Conservation (phyloP, 2,888 invertebrate species). For the Andrena minutula region DNA sequence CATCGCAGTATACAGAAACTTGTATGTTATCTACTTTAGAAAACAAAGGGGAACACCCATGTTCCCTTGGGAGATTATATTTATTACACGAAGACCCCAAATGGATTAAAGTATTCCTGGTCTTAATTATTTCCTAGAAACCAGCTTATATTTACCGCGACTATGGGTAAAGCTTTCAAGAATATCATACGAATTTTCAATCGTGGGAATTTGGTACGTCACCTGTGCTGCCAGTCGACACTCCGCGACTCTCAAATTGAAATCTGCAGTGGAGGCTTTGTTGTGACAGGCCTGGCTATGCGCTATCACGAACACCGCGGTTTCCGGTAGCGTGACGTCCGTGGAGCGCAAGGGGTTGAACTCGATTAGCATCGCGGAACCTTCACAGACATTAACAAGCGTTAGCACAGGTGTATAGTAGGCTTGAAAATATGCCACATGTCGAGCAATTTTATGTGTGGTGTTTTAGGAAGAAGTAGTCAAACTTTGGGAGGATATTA, state of each 20-base stretch:
- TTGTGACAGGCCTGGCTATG: conserved; percentile 95
- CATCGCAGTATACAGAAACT: no score
- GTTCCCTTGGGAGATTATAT: no score
- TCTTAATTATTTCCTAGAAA: not conserved
- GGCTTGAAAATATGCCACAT: not conserved
- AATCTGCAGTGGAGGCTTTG: conserved; percentile 97
- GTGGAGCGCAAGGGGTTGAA: conserved; percentile 94
- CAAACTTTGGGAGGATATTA: no score
- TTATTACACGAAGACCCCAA: no score
- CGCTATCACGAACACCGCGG: conserved; percentile 96
- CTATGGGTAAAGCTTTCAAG: not conserved
- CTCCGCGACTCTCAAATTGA: conserved; percentile 97
- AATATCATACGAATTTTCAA: not conserved
- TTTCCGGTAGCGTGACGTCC: conserved; percentile 92
- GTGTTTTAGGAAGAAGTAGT: no score
- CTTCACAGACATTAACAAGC: conserved; percentile 79
- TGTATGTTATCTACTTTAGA: no score
- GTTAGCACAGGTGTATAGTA: not conserved
- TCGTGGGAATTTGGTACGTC: conserved; percentile 39
- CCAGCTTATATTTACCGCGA: not conserved
- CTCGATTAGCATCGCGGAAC: conserved; percentile 96
- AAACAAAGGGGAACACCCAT: no score
- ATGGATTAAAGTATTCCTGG: not conserved
- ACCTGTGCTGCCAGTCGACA: conserved; percentile 96
- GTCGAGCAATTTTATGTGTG: not conserved